These are phyloP conservation scores for Drosophila kokeensis DNA, from an alignment of 2,888 invertebrate species.

Conservation along the genomic window DNA sequence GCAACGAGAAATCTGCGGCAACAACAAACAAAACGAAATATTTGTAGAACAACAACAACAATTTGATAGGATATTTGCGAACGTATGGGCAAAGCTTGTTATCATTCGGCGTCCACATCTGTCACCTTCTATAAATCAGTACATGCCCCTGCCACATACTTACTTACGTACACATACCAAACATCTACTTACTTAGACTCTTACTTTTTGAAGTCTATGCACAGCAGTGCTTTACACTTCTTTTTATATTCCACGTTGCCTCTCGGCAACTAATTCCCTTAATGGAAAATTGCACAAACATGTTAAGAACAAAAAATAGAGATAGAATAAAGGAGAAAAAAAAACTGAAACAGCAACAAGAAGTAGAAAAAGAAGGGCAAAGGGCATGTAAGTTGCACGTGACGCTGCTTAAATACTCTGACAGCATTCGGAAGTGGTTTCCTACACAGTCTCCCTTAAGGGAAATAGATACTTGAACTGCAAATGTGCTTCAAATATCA, in stretches of 20 bases:
- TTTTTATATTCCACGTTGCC: conserved; percentile 36
- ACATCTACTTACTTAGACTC: conserved; percentile 34
- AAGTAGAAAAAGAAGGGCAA: conserved; percentile 15
- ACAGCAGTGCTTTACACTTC: conserved; percentile 26
- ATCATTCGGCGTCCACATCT: conserved; percentile 78
- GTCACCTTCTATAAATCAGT: conserved; percentile 81
- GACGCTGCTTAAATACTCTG: conserved; percentile 42
- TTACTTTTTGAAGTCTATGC: conserved; percentile 34
- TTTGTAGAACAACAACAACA: conserved; percentile 52
- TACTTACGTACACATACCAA: background rate
- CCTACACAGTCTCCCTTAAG: background rate
- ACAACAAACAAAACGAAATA: conserved; percentile 63
- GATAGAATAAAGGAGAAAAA: conserved; percentile 1
- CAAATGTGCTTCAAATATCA: background rate
- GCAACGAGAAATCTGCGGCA: conserved; percentile 60
- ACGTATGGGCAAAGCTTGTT: conserved; percentile 61
- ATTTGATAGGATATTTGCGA: conserved; percentile 50
- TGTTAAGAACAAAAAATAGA: conserved; percentile 37
- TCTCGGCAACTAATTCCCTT: conserved; percentile 75
- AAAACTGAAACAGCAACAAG: conserved; percentile 39
- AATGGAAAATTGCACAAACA: conserved; percentile 78
- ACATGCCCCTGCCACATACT: conserved; percentile 29
- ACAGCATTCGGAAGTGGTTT: conserved; percentile 10
- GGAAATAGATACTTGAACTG: conserved; percentile 8
- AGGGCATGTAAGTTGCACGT: conserved; percentile 31